These are phyloP conservation scores for Thalassarche chlororhynchos DNA, from an alignment of 2,113 vertebrate genomes.

Conservation along the genomic window DNA sequence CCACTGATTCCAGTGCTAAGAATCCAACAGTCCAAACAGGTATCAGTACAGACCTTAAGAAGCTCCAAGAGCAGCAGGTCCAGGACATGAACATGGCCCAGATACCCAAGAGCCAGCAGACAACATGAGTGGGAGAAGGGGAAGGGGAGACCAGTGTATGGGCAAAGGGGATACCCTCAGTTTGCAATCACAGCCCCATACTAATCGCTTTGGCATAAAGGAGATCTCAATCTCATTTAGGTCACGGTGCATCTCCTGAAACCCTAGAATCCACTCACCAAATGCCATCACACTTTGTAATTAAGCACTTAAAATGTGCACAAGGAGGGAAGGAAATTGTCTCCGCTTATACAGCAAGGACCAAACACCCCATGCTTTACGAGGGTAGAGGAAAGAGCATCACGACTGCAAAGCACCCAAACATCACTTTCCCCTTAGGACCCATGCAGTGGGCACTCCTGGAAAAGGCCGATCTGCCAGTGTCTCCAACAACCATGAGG, in stretches of 20 bases:
- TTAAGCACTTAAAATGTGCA: not conserved
- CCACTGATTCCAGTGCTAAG: not conserved
- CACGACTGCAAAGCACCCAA: not conserved
- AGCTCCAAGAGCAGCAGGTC: not conserved
- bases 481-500: not conserved
- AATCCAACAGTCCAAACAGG: not conserved
- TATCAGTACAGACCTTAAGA: not conserved
- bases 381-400: not conserved
- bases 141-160: not conserved
- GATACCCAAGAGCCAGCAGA: not conserved
- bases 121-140: not conserved
- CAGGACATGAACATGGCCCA: not conserved
- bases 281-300: not conserved
- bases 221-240: not conserved
- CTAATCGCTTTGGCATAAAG: not conserved
- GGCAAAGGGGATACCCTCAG: not conserved
- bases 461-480: not conserved
- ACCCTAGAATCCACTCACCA: not conserved
- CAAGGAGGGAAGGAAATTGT: not conserved
- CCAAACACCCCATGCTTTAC: not conserved
- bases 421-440: not conserved
- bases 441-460: not conserved
- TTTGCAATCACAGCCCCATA: not conserved
- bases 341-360: not conserved
- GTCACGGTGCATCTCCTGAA: not conserved